Base-by-base conservation (phyloP, 2,888 invertebrate species). In the Conistra vaccinii region DNA sequence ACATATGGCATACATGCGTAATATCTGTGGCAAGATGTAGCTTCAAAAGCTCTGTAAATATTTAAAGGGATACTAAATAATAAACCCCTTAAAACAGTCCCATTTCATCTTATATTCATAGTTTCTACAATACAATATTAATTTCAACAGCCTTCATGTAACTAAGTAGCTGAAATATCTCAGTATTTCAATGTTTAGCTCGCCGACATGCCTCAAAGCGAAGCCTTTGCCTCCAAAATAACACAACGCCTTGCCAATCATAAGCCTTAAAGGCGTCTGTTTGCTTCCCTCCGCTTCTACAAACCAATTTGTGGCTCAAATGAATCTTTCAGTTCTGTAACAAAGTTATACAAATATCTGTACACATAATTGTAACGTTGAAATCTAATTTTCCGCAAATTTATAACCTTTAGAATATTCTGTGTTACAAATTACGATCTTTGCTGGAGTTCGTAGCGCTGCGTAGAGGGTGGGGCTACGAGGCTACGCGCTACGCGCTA, bases 401-500 rank as follows among this genome's bases (percentile, higher is more conserved):
- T 85, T 87, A 80, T 73, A 69, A 69, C 51, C 67, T 80, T 82
- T 63, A 69, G 26, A 84, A 87, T 79, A 77, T 87, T 81, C 77
- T 51, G 67, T 63, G 68, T 72, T 67, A 75, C 74, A 83, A 87
- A 84, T 85, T 78, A 80, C 87, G 77, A 76, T 85, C 63, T 78
- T 77, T 75, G 79, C 76, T 78, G 69, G 72, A 61, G 70, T 72
- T 84, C 76, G 85, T 81, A 76, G 84, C 81, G 63, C 39, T 62
- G 62, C 80, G 86, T 86, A 83, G 82, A 78, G 87, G 83, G 81
- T 42, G 82, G 75, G 69, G 85, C 84, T 84, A 58, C 78, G 75
- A 23, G 26, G 70, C 72, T 73, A 87, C 88, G 84, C 55, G 79
- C 88, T 88, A 68, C 78, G 85, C 63, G 82, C 90, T 90, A 89